A percentile compares a stretch with the other conserved stretches of the same genome.
Evolutionary conservation across 2,113 vertebrate species (phyloP).

Genomic region (Tetrax tetrax): DNA sequence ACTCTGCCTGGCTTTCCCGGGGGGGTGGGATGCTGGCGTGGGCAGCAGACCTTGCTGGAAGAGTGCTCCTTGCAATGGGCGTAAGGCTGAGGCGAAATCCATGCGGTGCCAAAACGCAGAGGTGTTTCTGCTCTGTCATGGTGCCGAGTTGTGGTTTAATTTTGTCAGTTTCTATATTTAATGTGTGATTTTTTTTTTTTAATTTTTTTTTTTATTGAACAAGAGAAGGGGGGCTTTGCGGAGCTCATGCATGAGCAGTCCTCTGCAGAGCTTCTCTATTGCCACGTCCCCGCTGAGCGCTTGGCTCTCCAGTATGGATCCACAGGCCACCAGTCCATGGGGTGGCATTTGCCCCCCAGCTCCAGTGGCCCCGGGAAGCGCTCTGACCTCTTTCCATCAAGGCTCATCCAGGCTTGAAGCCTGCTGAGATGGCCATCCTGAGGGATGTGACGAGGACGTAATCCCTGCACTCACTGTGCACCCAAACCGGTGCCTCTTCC

Average conservation of each 20-base stretch:
- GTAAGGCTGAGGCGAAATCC: neutral
- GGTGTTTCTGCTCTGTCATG: neutral
- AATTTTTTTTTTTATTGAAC: too few relatives aligned
- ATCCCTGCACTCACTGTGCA: neutral
- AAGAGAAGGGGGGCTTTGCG: neutral
- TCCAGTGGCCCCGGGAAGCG: neutral
- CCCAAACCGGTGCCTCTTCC: neutral
- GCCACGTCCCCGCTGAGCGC: accelerated
- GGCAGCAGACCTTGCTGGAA: neutral
- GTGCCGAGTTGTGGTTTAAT: neutral
- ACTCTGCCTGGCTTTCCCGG: neutral
- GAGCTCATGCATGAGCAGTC: neutral
- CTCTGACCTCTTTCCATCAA: accelerated
- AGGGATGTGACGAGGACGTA: too few relatives aligned
- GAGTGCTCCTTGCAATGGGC: neutral
- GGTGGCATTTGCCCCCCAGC: neutral
- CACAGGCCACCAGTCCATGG: too few relatives aligned
- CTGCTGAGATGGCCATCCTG: neutral
- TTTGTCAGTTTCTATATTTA: neutral
- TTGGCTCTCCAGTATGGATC: neutral
- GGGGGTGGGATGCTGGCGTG: neutral
- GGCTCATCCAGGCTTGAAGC: neutral
- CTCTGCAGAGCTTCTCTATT: neutral
- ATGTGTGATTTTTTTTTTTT: neutral
- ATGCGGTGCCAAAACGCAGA: neutral